Base-by-base conservation (phyloP, 2,888 invertebrate species). In the Nomada goodeniana region DNA sequence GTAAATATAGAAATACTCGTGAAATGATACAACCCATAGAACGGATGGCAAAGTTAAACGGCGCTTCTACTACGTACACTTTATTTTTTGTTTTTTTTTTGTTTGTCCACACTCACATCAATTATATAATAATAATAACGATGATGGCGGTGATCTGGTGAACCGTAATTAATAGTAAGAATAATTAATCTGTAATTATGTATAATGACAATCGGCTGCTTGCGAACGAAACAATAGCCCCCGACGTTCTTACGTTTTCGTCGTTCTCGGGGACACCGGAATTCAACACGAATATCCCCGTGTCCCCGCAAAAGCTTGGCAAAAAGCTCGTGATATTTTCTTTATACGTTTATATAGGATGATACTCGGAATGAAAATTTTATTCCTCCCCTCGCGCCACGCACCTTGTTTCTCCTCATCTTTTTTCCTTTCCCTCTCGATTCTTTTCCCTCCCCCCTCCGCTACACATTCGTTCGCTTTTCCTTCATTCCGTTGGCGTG, bases 71-170 rank as follows among this genome's bases (percentile, higher is more conserved):
- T 88, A 90, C 88, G 87, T 89, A 90, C 86, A 90, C 83, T 90
- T 89, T 90, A 87, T 90, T 89, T 87, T 77, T 70, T 77, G 0
- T 23, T 73, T 82, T 82, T 87, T 77, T 80, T 82, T 83, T 77
- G 71, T 83, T 86, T 85, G 86, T 89, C 85, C 89, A 89, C 89
- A 89, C 90, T 89, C 89, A 90, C 88, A 90, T 89, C 87, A 89
- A 88, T 89, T 87, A 87, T 89, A 90, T 87, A 86, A 86, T 89
- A 86, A 89, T 87, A 82, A 88, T 86, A 85, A 89, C 82, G 81
- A 86, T 83, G 73, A 85, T 85, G 83, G 64, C 79, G 88, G 75
- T 80, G 84, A 86, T 75, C 67, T 69, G 81, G 76, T 84, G 85
- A 83, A 82, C 59, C 79, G 67, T 85, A 84, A 85, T 84, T 80